phyloP scores from a whole-genome alignment of 2,113 vertebrate genomes.

The Rutilus rutilus region DNA sequence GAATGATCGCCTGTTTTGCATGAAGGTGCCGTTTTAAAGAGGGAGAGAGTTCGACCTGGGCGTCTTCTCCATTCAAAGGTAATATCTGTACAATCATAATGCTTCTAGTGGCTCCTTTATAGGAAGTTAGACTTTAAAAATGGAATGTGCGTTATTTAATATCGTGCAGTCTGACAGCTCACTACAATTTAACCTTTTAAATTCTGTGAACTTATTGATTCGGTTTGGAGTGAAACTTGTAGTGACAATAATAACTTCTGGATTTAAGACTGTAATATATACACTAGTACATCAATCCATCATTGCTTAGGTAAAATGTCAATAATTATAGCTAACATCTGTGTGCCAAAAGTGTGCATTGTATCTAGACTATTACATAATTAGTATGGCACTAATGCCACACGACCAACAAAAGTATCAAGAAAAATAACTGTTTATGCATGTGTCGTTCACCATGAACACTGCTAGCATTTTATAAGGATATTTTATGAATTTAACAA shows the following conservation, averaged over 20 bases:
- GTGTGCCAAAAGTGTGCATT: background rate
- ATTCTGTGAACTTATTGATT: background rate
- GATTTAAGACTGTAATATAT: background rate
- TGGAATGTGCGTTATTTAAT: background rate
- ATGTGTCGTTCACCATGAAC: background rate
- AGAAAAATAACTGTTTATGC: background rate
- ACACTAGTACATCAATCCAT: background rate
- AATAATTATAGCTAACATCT: background rate
- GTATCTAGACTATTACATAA: background rate
- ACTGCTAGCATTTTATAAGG: background rate
- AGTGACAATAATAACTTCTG: background rate
- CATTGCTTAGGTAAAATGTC: background rate
- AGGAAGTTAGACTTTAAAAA: background rate
- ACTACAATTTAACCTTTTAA: background rate
- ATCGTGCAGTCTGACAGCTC: background rate
- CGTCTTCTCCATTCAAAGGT: conserved; percentile 58
- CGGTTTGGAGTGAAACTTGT: background rate
- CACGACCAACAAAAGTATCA: background rate
- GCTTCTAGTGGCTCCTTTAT: background rate
- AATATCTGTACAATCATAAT: background rate
- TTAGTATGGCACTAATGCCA: background rate
- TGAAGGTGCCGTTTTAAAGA: conserved; percentile 15
- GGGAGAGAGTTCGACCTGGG: background rate
- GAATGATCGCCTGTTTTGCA: background rate
- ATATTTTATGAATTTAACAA: background rate